phyloP scores from a whole-genome alignment of 2,113 vertebrate genomes.

The Neotoma lepida region DNA sequence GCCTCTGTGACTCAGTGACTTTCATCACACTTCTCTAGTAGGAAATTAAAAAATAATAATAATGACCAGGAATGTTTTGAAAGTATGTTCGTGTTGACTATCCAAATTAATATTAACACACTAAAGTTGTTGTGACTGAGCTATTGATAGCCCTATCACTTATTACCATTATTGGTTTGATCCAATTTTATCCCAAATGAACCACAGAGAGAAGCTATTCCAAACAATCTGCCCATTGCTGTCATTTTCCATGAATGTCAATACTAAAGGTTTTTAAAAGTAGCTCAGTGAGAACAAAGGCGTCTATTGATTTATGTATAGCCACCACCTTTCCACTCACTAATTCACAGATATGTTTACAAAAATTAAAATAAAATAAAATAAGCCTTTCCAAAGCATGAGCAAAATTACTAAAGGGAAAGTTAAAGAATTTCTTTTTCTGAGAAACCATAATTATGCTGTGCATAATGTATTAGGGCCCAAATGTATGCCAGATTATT shows the following conservation, averaged over 20 bases:
- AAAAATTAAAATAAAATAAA: background rate
- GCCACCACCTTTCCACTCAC: background rate
- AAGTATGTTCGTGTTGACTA: background rate
- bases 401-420: background rate
- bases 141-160: background rate
- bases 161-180: background rate
- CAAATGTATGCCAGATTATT: background rate
- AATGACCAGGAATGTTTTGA: background rate
- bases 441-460: background rate
- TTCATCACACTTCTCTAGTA: background rate
- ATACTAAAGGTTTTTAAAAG: constrained; percentile 5
- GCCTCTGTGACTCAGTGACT: background rate
- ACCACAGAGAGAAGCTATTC: background rate
- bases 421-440: background rate
- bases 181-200: constrained; percentile 49
- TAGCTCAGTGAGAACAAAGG: background rate
- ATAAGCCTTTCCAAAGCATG: background rate
- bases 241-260: background rate
- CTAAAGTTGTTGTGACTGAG: background rate
- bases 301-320: background rate
- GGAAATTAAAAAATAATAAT: background rate
- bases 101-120: background rate
- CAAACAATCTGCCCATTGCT: background rate
- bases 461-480: background rate
- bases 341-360: background rate